Percentiles rank a stretch among this genome's conserved stretches.
phyloP scores from a whole-genome alignment of 1,140 invertebrate species.

The Copidosoma floridanum region DNA sequence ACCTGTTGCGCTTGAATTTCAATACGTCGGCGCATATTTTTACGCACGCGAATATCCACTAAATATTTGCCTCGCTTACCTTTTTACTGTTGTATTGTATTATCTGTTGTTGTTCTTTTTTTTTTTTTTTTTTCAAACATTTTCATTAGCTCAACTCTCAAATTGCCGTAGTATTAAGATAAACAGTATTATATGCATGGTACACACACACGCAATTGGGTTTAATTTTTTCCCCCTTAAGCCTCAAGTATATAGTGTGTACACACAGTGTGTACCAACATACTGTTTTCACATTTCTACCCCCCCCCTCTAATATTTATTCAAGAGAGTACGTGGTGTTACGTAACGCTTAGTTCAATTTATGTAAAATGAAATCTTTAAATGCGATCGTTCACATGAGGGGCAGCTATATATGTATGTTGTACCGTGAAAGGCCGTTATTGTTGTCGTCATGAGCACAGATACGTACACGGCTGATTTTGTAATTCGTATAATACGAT shows the following conservation, averaged over 20 bases:
- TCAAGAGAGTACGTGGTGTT: neutral
- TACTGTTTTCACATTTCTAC: too few relatives aligned
- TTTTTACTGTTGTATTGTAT: too few relatives aligned
- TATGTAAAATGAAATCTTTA: constrained; percentile 26
- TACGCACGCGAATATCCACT: constrained; percentile 1
- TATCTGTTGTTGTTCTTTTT: too few relatives aligned
- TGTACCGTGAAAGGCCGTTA: constrained; percentile 23
- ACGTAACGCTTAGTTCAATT: constrained; percentile 16
- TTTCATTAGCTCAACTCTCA: neutral
- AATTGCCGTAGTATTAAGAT: neutral
- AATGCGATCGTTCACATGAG: constrained; percentile 21
- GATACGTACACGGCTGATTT: constrained; percentile 17
- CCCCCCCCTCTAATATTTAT: too few relatives aligned
- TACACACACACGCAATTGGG: neutral
- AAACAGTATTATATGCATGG: neutral
- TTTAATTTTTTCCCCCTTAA: neutral
- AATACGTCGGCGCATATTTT: constrained; percentile 17
- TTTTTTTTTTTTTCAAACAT: too few relatives aligned
- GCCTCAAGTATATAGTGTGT: too few relatives aligned
- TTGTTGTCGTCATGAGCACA: too few relatives aligned
- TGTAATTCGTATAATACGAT: constrained; percentile 20
- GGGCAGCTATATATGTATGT: too few relatives aligned
- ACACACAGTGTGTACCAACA: too few relatives aligned
- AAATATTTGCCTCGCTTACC: neutral
- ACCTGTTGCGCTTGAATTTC: constrained; percentile 24